These are phyloP conservation scores for Andrena haemorrhoa DNA, from an alignment of 2,888 invertebrate genomes.

Conservation along the genomic window DNA sequence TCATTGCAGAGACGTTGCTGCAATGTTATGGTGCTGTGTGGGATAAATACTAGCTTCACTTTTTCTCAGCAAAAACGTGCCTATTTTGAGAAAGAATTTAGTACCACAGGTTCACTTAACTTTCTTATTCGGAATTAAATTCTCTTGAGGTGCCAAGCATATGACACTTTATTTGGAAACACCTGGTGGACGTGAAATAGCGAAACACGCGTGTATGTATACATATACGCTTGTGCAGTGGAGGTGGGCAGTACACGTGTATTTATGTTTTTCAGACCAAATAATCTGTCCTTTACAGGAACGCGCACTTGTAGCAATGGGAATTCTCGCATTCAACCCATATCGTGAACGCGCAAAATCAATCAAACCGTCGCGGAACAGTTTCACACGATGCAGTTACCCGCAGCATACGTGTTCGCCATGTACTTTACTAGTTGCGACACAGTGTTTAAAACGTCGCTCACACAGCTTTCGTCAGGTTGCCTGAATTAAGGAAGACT, in stretches of 20 bases:
- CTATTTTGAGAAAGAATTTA: no score
- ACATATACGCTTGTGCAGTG: not conserved
- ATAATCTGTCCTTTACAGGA: constrained; percentile 30
- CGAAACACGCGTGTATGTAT: constrained; percentile 5
- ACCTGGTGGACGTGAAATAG: not conserved
- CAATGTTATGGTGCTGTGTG: no score
- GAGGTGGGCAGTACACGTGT: not conserved
- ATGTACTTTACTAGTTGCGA: constrained; percentile 1
- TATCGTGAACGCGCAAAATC: constrained; percentile 24
- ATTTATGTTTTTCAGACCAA: constrained; percentile 23
- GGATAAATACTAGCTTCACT: no score
- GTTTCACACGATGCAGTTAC: constrained; percentile 15
- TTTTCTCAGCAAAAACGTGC: no score
- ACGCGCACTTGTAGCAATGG: not conserved
- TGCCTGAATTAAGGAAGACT: not conserved
- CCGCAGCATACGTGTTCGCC: constrained; percentile 1
- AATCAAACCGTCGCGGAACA: constrained; percentile 31
- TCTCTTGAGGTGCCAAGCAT: no score
- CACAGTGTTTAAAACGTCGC: not conserved
- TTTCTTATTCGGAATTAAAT: no score
- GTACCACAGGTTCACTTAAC: no score
- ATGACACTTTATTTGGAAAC: no score
- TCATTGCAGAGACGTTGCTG: no score
- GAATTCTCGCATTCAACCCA: constrained; percentile 9
- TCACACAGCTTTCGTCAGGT: not conserved